Percentiles rank a stretch among this genome's conserved stretches.
Evolutionary conservation across 2,888 invertebrate species (phyloP).

Genomic region (Ornithoptera priamus): DNA sequence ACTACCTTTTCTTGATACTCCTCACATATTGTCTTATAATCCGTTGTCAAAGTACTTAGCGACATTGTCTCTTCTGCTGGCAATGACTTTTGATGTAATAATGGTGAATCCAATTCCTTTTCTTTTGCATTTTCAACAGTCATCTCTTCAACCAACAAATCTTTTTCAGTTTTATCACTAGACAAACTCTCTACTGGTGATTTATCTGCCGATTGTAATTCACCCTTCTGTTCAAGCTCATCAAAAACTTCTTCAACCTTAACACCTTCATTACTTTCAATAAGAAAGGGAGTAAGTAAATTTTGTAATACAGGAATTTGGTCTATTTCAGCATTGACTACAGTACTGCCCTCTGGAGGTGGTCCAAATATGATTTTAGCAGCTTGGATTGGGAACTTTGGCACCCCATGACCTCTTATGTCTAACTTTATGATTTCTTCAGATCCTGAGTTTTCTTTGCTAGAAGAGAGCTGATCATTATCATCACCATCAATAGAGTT

Average conservation of each 20-base stretch:
- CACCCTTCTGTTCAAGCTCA: conserved; percentile 32
- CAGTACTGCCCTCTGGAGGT: conserved; percentile 62
- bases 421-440: conserved; percentile 76
- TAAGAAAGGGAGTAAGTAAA: conserved; percentile 65
- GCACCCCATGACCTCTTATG: conserved; percentile 67
- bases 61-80: conserved; percentile 64
- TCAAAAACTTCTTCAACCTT: conserved; percentile 58
- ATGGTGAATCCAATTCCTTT: conserved; percentile 47
- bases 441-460: conserved; percentile 59
- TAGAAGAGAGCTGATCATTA: conserved; percentile 41
- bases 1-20: conserved; percentile 85
- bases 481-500: conserved; percentile 41
- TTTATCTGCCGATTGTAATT: conserved; percentile 37
- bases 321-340: conserved; percentile 53
- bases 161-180: conserved; percentile 61
- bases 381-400: conserved; percentile 58
- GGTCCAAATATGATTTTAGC: conserved; percentile 72
- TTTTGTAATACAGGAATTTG: conserved; percentile 61
- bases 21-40: conserved; percentile 86
- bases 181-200: conserved; percentile 48
- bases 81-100: conserved; percentile 59
- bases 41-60: conserved; percentile 82
- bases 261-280: conserved; percentile 52
- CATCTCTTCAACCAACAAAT: conserved; percentile 67
- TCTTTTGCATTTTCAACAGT: conserved; percentile 54